These are phyloP conservation scores for Petrocephalus microphthalmus DNA, from an alignment of 2,113 vertebrate species.

Conservation along the genomic window DNA sequence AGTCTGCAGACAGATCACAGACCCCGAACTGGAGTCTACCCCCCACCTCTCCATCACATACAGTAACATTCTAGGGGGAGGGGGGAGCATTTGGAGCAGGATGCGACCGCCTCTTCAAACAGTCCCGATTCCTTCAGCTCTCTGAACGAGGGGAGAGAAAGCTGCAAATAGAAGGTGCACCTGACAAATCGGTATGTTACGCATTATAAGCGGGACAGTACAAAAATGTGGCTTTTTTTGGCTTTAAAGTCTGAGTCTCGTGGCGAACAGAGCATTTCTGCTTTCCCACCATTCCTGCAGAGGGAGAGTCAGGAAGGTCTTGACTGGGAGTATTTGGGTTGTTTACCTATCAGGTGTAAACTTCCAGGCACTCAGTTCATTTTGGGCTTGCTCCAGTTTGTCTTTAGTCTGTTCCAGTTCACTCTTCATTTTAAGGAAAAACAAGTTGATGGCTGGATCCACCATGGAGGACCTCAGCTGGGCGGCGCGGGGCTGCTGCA, in stretches of 20 bases:
- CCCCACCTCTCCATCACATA: slow-evolving; percentile 84
- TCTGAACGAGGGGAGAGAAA: slow-evolving; percentile 85
- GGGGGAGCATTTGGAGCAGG: slow-evolving; percentile 67
- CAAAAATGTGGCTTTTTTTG: slow-evolving; percentile 74
- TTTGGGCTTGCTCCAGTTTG: slow-evolving; percentile 99
- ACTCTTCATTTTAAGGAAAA: slow-evolving; percentile 99
- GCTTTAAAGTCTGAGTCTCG: slow-evolving; percentile 96
- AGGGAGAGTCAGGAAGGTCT: slow-evolving; percentile 98
- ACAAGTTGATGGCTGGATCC: slow-evolving; percentile 99
- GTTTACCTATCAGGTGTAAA: slow-evolving; percentile 99
- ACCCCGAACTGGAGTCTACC: slow-evolving; percentile 78
- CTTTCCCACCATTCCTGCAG: slow-evolving; percentile 95
- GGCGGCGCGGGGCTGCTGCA: slow-evolving; percentile 95
- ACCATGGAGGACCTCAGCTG: slow-evolving; percentile 98
- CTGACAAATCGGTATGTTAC: slow-evolving; percentile 93
- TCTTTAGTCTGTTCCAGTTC: slow-evolving; percentile 99
- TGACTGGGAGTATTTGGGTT: slow-evolving; percentile 97
- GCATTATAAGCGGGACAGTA: slow-evolving; percentile 82
- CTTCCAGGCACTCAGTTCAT: slow-evolving; percentile 99
- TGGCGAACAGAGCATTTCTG: slow-evolving; percentile 93
- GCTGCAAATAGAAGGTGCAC: slow-evolving; percentile 98
- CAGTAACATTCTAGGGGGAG: slow-evolving; percentile 73
- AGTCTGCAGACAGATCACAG: slow-evolving; percentile 76
- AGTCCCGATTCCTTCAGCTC: slow-evolving; percentile 91
- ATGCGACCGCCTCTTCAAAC: slow-evolving; percentile 94